Evolutionary conservation across 2,888 invertebrate species (phyloP).

Genomic region (Macrosoma leucophasiata): DNA sequence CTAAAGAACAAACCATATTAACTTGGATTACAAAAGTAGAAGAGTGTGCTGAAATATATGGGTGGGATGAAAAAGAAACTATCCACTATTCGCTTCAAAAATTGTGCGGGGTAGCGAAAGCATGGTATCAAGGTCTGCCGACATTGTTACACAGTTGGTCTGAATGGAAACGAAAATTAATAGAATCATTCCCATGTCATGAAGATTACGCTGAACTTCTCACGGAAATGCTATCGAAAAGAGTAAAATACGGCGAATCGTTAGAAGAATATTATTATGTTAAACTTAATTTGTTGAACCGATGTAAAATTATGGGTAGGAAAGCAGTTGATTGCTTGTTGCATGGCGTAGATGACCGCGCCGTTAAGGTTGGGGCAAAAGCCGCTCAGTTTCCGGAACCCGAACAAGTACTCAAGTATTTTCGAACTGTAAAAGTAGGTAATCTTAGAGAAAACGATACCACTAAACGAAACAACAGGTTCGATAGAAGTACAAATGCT

Average conservation of each 20-base stretch:
- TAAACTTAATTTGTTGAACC: slow-evolving; percentile 13
- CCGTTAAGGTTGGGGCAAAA: slow-evolving; percentile 14
- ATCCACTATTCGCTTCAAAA: too few species aligned
- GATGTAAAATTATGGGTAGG: slow-evolving; percentile 15
- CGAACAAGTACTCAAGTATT: slow-evolving; percentile 14
- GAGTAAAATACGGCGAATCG: slow-evolving; percentile 15
- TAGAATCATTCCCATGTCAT: slow-evolving; percentile 14
- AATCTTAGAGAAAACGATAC: too few species aligned
- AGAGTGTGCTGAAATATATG: slow-evolving; percentile 3
- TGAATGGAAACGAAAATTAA: slow-evolving; percentile 19
- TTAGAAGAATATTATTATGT: slow-evolving; percentile 19
- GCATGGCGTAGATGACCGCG: slow-evolving; percentile 16
- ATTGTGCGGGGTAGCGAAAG: slow-evolving; percentile 16
- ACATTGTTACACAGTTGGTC: slow-evolving; percentile 11
- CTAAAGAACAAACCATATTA: slow-evolving; percentile 4
- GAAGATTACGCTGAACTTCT: slow-evolving; percentile 16
- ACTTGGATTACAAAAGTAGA: slow-evolving; percentile 8
- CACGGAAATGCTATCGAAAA: slow-evolving; percentile 15
- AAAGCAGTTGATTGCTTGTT: slow-evolving; percentile 18
- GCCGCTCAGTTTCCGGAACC: slow-evolving; percentile 12
- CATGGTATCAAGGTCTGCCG: slow-evolving; percentile 22
- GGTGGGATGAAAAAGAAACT: slow-evolving; percentile 5
- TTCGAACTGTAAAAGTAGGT: too few species aligned
- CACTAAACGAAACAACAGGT: too few species aligned
- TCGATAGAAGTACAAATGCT: too few species aligned